A percentile compares a stretch with the other conserved stretches of the same genome.
Conservation (phyloP, 1,140 invertebrate genomes). For the Anagrus nilaparvatae region DNA sequence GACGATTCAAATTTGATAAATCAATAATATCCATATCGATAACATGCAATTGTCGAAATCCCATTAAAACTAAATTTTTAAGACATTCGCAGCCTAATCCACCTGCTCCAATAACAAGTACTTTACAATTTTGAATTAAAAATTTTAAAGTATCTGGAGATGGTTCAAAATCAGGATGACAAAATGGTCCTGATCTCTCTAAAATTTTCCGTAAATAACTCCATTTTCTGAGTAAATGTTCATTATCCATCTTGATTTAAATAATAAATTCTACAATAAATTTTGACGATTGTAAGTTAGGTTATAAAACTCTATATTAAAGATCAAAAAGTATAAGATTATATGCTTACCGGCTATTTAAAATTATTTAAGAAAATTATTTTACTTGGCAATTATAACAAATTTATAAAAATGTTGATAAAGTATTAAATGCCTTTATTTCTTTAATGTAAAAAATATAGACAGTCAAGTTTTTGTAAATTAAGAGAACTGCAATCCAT, state of each 20-base stretch:
- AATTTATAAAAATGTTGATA: no score
- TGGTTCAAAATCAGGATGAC: slow-evolving; percentile 82
- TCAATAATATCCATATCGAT: slow-evolving; percentile 99
- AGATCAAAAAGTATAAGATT: no score
- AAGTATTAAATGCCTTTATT: no score
- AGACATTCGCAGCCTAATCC: slow-evolving; percentile 96
- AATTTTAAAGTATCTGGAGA: slow-evolving; percentile 76
- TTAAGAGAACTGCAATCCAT: no score
- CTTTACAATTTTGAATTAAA: slow-evolving; percentile 71
- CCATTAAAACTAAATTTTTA: slow-evolving; percentile 90
- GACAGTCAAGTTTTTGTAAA: no score
- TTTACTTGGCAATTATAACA: no score
- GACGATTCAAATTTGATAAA: slow-evolving; percentile 90
- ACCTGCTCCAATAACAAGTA: slow-evolving; percentile 88
- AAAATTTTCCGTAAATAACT: slow-evolving; percentile 76
- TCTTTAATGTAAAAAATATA: no score
- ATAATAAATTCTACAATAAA: no score
- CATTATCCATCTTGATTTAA: slow-evolving; percentile 35
- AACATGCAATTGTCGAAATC: slow-evolving; percentile 86
- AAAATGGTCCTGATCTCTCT: slow-evolving; percentile 87
- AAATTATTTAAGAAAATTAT: no score
- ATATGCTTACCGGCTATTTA: no score
- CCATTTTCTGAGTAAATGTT: slow-evolving; percentile 52
- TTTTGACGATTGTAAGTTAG: no score
- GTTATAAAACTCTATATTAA: no score